Evolutionary conservation across 2,888 invertebrate genomes (phyloP), one percentile per base, ranked within the genome.

Genomic region (Tridacna crocea): DNA sequence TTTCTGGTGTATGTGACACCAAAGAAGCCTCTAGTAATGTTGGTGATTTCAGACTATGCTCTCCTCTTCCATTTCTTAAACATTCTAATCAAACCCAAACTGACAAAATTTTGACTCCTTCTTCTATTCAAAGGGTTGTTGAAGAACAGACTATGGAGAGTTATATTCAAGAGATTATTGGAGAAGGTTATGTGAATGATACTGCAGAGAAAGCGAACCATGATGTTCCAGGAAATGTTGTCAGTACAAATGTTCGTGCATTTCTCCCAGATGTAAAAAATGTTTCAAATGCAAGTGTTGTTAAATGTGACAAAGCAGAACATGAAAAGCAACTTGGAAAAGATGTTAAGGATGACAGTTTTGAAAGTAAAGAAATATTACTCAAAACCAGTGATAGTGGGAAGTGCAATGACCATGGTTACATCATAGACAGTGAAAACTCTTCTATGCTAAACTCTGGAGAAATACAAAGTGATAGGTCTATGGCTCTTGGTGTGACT

Each of bases 151-250:
- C 84, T 36, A 70, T 85, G 13, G 82, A 79, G 27, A 72, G 80
- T 27, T 83, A 81, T 36, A 83, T 85, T 46, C 73, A 85, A 48
- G 80, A 85, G 26, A 81, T 85, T 74, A 78, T 85, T 61, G 72
- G 72, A 65, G 24, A 48, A 27, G 68, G 46, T 68, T 10, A 36
- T 65, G 68, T 46, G 17, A 22, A 17, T 22, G 46, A 68, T 8
- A 68, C 68, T 46, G 63, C 63, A 63, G 27, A 2, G 15, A 26
- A 63, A 27, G 27, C 26, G 27, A 24, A 26, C 24, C 24, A 63
- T 60, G 60, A 60, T 24, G 11, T n/a, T 27, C 26, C 36, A 36
- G 36, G 36, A 36, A 36, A 8, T 36, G 36, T 36, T 36, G 36
- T 36, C 8, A 36, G 8, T 36, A 36, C 36, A 2, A 36, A 8